Evolutionary conservation across 2,113 vertebrate genomes (phyloP), one percentile per base, ranked within the genome.

Genomic region (Bos indicus): DNA sequence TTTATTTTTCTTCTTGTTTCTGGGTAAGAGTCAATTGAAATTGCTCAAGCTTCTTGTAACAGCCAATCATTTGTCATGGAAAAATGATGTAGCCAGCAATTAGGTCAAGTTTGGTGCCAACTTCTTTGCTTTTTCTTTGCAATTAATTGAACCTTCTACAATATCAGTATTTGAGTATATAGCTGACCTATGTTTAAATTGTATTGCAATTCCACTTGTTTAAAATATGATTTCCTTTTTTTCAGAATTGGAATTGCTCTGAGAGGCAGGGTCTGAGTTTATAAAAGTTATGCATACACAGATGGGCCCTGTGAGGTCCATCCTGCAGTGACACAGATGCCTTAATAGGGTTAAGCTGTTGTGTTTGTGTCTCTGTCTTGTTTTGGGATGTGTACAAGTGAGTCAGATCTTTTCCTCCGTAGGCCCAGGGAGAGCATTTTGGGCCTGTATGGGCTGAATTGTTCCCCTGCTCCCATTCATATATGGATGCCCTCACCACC

Each of bases 11-110:
- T 96, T 80, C 33, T 84, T 95, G 15, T 95, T 91, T 96, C 21
- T 92, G 25, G 57, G 59, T 64, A 95, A 97, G 96, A 90, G 90
- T 88, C 54, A n/a, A 33, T 57, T 90, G 48, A 43, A 94, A 26
- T 91, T 33, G 9, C 60, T 88, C 78, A 57, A 56, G 88, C 16
- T 71, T 46, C 51, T 91, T 95, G 43, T 43, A 77, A 59, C 13
- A 90, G 30, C 80, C 74, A 85, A 33, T 96, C 67, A 86, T 84
- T 77, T 94, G 89, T 97, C 56, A 59, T 6, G 13, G 89, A 95
- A 93, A 90, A 93, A 64, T n/a, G 28, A 92, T 71, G 57, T 51
- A 56, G 9, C 28, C 26, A 36, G 88, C 88, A 90, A 51, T 95
- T 92, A 90, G 97, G 80, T 90, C 62, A 90, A 71, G 15, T 92